Evolutionary conservation across 1,140 invertebrate genomes (phyloP).

Genomic region (Sarcophaga bullata): DNA sequence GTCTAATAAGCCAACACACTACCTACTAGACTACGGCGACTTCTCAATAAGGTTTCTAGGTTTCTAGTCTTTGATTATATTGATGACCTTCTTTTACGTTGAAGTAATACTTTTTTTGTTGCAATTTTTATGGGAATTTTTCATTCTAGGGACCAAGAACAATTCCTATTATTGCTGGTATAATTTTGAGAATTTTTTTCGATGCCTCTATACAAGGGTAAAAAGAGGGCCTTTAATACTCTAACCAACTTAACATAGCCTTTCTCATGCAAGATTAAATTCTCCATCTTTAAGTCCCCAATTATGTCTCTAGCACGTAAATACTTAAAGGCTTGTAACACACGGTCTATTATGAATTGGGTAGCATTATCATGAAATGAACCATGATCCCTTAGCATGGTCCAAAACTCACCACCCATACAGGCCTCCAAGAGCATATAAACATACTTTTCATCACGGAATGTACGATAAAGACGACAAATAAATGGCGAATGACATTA

Average conservation of each 20-base stretch:
- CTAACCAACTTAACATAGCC: constrained; percentile 80
- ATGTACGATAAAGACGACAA: too few relatives aligned
- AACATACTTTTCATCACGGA: constrained; percentile 84
- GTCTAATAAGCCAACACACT: too few relatives aligned
- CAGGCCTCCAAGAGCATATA: constrained; percentile 90
- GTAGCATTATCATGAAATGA: constrained; percentile 80
- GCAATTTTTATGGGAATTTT: too few relatives aligned
- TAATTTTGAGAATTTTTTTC: too few relatives aligned
- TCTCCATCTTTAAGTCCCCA: constrained; percentile 85
- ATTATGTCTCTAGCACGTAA: constrained; percentile 80
- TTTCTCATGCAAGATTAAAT: constrained; percentile 76
- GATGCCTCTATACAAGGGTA: too few relatives aligned
- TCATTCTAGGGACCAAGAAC: too few relatives aligned
- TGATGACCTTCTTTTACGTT: too few relatives aligned
- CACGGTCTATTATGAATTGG: constrained; percentile 79
- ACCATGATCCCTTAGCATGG: constrained; percentile 77
- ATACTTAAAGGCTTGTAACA: constrained; percentile 82
- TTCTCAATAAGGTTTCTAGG: too few relatives aligned
- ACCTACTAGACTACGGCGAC: too few relatives aligned
- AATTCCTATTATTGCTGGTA: too few relatives aligned
- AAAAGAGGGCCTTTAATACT: neutral
- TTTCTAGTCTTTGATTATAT: too few relatives aligned
- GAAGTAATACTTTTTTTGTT: too few relatives aligned
- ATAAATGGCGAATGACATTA: constrained; percentile 70
- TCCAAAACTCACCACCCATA: constrained; percentile 89